A percentile compares a stretch with the other conserved stretches of the same genome.
Evolutionary conservation across 1,140 invertebrate species (phyloP).

Genomic region (Leptonema lineaticorne): DNA sequence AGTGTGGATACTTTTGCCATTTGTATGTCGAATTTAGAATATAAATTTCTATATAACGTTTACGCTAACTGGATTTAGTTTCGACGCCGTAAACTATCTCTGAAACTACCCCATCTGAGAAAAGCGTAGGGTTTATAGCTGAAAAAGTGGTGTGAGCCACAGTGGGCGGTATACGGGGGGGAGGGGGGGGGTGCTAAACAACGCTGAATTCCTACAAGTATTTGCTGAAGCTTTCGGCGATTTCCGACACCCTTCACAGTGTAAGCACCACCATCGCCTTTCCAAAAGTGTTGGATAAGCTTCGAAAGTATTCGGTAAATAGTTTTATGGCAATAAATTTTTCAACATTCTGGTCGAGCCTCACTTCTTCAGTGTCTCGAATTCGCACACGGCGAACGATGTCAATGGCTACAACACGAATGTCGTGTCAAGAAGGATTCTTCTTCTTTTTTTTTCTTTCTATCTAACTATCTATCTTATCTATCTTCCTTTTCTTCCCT

Average conservation of each 20-base stretch:
- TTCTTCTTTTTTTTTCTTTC: not conserved
- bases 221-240: not conserved
- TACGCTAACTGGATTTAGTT: too few species aligned
- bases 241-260: not conserved
- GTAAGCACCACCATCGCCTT: too few species aligned
- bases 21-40: too few species aligned
- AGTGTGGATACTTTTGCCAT: too few species aligned
- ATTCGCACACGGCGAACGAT: not conserved
- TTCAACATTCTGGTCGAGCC: not conserved
- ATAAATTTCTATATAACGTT: too few species aligned
- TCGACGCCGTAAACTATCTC: too few species aligned
- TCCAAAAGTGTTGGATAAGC: not conserved
- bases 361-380: not conserved
- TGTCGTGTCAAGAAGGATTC: not conserved
- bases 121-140: too few species aligned
- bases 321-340: constrained; percentile 14
- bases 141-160: too few species aligned
- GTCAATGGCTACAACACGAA: constrained; percentile 6
- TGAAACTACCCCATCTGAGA: too few species aligned
- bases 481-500: too few species aligned
- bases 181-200: not conserved
- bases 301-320: constrained; percentile 7
- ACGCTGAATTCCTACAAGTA: not conserved
- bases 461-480: too few species aligned
- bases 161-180: not conserved